Conservation (phyloP, 2,797 vertebrate genomes). For the Trachurus trachurus region DNA sequence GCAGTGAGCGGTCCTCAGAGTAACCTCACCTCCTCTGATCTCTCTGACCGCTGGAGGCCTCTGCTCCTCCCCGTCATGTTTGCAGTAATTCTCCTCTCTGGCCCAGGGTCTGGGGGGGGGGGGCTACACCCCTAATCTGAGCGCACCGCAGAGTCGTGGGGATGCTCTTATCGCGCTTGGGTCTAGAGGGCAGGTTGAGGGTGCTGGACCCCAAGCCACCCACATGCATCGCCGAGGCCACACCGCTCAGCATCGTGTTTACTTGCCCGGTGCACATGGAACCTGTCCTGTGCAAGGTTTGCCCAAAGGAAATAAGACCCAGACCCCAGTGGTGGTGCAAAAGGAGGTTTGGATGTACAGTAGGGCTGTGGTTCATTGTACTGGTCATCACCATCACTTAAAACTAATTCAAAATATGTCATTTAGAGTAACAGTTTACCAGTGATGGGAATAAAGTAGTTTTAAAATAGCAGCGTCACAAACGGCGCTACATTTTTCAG, state of each 20-base stretch:
- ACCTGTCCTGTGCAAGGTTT: conserved; percentile 34
- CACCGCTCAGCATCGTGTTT: conserved; percentile 35
- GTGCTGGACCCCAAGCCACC: conserved; percentile 53
- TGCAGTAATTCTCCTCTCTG: conserved; percentile 44
- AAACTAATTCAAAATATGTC: not conserved
- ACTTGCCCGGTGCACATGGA: conserved; percentile 29
- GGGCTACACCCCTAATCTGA: conserved; percentile 20
- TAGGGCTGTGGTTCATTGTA: conserved; percentile 8
- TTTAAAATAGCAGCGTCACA: too few relatives aligned
- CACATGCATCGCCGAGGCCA: conserved; percentile 47
- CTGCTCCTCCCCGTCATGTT: conserved; percentile 37
- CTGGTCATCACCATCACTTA: not conserved
- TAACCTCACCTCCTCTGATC: conserved; percentile 65
- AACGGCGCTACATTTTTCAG: too few relatives aligned
- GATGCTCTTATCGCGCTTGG: conserved; percentile 36
- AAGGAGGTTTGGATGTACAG: conserved; percentile 9
- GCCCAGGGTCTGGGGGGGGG: conserved; percentile 44
- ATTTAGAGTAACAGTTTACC: not conserved
- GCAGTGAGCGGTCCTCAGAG: conserved; percentile 61
- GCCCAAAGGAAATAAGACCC: conserved; percentile 30
- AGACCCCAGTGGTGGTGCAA: conserved; percentile 4
- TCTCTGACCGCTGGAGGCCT: conserved; percentile 69
- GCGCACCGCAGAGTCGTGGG: conserved; percentile 34
- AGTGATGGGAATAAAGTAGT: too few relatives aligned
- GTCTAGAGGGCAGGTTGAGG: conserved; percentile 47